Evolutionary conservation across 2,113 vertebrate species (phyloP).

Genomic region (Pan paniscus): DNA sequence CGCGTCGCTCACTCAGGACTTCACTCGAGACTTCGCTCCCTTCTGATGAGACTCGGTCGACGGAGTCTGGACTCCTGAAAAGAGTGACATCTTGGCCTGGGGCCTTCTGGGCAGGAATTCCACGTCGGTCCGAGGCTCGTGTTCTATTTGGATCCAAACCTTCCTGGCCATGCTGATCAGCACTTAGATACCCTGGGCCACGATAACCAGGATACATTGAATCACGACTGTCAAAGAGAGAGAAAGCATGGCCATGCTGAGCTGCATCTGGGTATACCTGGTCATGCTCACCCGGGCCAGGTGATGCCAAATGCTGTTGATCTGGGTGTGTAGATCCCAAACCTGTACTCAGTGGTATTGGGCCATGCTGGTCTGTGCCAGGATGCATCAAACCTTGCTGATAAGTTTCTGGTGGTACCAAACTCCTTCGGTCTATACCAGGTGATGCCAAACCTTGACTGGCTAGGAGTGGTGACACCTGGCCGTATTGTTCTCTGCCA

Average conservation of each 20-base stretch:
- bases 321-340: background rate
- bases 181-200: background rate
- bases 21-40: background rate
- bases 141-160: background rate
- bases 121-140: background rate
- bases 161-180: background rate
- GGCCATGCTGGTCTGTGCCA: background rate
- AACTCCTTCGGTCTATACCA: background rate
- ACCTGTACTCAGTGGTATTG: background rate
- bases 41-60: fast-evolving
- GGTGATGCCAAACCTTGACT: background rate
- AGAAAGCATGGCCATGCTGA: fast-evolving
- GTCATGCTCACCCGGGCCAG: background rate
- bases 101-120: fast-evolving
- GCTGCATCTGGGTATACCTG: fast-evolving
- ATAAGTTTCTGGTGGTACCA: background rate
- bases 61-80: fast-evolving
- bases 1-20: fast-evolving
- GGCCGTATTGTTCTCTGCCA: background rate
- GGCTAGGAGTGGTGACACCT: background rate
- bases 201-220: fast-evolving
- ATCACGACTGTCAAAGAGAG: fast-evolving
- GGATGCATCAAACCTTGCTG: background rate
- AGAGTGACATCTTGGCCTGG: background rate
- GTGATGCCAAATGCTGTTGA: background rate